Conservation (phyloP, 1,140 invertebrate species). For the Dendrolimus kikuchii region DNA sequence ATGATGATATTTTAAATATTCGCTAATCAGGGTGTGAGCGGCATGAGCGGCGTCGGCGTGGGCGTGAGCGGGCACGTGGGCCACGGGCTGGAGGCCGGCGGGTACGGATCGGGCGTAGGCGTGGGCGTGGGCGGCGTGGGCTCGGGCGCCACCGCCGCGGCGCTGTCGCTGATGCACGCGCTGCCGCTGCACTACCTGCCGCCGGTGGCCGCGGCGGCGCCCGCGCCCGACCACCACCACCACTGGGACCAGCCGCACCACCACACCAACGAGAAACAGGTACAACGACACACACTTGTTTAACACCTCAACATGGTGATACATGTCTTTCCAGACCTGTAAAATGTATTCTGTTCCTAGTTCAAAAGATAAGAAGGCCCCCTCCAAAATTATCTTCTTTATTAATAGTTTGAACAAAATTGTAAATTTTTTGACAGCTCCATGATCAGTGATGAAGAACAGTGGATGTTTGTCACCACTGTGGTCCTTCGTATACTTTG, state of each 20-base stretch:
- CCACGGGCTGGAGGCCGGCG: slow-evolving; percentile 21
- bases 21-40: slow-evolving; percentile 21
- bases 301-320: too few relatives aligned
- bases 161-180: slow-evolving; percentile 59
- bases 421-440: too few relatives aligned
- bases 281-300: slow-evolving; percentile 5
- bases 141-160: slow-evolving; percentile 38
- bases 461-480: too few relatives aligned
- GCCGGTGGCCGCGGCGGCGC: slow-evolving; percentile 23
- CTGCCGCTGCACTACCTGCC: slow-evolving; percentile 57
- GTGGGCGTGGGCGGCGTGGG: slow-evolving; percentile 15
- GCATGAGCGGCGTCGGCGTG: slow-evolving; percentile 25
- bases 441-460: too few relatives aligned
- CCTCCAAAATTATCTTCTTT: too few relatives aligned
- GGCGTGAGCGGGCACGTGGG: slow-evolving; percentile 17
- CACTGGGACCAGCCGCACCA: slow-evolving; percentile 44
- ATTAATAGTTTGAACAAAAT: slow-evolving; percentile 1
- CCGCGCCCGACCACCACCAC: slow-evolving; percentile 19
- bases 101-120: slow-evolving; percentile 1
- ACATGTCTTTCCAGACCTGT: too few relatives aligned
- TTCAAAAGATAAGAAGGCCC: too few relatives aligned
- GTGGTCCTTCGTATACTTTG: too few relatives aligned
- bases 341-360: neutral
- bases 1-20: too few relatives aligned
- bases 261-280: slow-evolving; percentile 45